Base-by-base conservation (phyloP, 2,113 vertebrate genomes). In the Bubo scandiacus region DNA sequence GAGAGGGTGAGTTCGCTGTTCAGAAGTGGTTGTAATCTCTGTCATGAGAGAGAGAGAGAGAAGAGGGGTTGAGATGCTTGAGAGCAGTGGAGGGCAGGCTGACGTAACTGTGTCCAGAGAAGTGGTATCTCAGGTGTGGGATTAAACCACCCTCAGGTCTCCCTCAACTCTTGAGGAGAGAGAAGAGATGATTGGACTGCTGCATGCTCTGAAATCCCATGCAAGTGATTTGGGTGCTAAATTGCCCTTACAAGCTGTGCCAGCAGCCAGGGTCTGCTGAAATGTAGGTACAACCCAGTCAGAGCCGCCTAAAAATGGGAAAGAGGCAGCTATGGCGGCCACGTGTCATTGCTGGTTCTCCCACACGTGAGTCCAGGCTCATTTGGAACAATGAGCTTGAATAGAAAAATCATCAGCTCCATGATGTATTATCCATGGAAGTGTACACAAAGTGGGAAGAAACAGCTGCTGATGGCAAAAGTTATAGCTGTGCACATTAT, bases 381-480 rank as follows among this genome's bases (percentile, higher is more conserved):
- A 57, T 78, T 91, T 74, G 40, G 40, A 86, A 70, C 0, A 0
- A 81, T 68, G 51, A 82, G 12, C 45, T 72, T 92, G 66, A 81
- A 57, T 2, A 81, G 55, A 75, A 92, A 75, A 86, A 68, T 94
- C 84, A 68, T 79, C 83, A 82, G 27, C 77, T 90, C 23, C 52
- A 4, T 73, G 81, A 95, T 55, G 8, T 70, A 59, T 90, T 93
- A 43, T 43, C 73, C 49, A 23, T 45, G n/a, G 74, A 78, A 86
- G 23, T 9, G 15, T 88, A 42, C 54, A 66, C 54, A 49, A 79
- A 86, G 34, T 47, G 57, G 65, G 68, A 88, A 86, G 66, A 75
- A 79, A 43, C n/a, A 96, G 47, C 52, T 94, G 89, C 73, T 87
- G 65, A 65, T 81, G 70, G 70, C 54, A 87, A 47, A 91, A 92